These are phyloP conservation scores for Orestias chungarensis DNA, from an alignment of 2,797 vertebrate species.

Conservation along the genomic window DNA sequence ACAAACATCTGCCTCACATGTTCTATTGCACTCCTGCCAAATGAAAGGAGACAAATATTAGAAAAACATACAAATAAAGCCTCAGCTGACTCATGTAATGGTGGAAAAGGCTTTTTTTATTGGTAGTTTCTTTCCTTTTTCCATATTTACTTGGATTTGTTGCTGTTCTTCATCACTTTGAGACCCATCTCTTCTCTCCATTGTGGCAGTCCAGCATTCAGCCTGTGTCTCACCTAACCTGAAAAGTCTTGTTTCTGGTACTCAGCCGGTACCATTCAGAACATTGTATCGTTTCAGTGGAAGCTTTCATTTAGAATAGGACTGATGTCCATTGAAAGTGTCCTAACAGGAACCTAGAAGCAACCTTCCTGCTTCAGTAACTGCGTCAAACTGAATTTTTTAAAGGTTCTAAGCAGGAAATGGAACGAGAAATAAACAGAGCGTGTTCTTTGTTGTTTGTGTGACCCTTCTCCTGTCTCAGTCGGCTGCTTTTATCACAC, in stretches of 20 bases:
- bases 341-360: conserved; percentile 46
- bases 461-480: conserved; percentile 55
- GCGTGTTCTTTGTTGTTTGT: conserved; percentile 49
- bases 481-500: conserved; percentile 67
- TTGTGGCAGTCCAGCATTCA: conserved; percentile 9
- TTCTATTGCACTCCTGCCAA: no score
- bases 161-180: neutral
- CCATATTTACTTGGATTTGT: no score
- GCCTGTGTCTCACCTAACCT: no score
- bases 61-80: no score
- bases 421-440: conserved; percentile 41
- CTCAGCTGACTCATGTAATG: no score
- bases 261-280: conserved; percentile 41
- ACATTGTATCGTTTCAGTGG: conserved; percentile 38
- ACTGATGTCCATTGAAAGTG: conserved; percentile 35
- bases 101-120: no score
- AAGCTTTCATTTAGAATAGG: conserved; percentile 51
- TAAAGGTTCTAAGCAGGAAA: conserved; percentile 53
- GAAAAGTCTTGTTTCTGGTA: no score
- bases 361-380: conserved; percentile 56
- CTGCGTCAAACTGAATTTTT: conserved; percentile 70
- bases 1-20: no score
- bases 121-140: no score
- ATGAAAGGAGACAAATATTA: no score
- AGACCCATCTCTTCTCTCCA: conserved; percentile 12